Evolutionary conservation across 2,888 invertebrate species (phyloP).

Genomic region (Mylabris sibirica): DNA sequence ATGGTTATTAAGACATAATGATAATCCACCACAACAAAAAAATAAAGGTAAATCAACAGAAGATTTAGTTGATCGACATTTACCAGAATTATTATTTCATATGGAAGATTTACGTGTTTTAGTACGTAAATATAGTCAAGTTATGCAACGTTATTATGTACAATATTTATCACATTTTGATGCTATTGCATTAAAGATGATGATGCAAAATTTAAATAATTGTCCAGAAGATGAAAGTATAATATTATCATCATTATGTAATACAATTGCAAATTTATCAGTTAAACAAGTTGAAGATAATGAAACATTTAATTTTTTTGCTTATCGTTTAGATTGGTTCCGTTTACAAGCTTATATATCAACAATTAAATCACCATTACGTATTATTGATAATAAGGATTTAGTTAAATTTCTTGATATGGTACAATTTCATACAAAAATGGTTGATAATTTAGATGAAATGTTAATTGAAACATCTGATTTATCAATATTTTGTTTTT

Average conservation of each 20-base stretch:
- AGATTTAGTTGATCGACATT: slow-evolving; percentile 92
- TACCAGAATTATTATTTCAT: slow-evolving; percentile 96
- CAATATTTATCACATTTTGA: slow-evolving; percentile 97
- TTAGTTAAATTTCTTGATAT: slow-evolving; percentile 93
- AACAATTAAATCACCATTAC: slow-evolving; percentile 79
- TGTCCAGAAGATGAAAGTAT: slow-evolving; percentile 95
- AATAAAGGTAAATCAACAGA: slow-evolving; percentile 85
- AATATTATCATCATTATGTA: slow-evolving; percentile 91
- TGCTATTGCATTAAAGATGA: slow-evolving; percentile 86
- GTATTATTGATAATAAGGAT: slow-evolving; percentile 83
- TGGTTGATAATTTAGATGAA: slow-evolving; percentile 98
- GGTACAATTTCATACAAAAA: slow-evolving; percentile 95
- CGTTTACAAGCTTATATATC: slow-evolving; percentile 94
- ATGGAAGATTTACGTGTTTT: slow-evolving; percentile 96
- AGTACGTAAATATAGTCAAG: slow-evolving; percentile 87
- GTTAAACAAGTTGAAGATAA: slow-evolving; percentile 97
- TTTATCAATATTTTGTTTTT: slow-evolving; percentile 97
- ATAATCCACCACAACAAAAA: slow-evolving; percentile 90
- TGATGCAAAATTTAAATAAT: slow-evolving; percentile 80
- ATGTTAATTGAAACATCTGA: slow-evolving; percentile 97
- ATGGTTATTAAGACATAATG: slow-evolving; percentile 95
- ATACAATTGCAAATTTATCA: slow-evolving; percentile 82
- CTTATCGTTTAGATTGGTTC: slow-evolving; percentile 94
- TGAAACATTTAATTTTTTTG: slow-evolving; percentile 94
- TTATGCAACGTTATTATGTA: slow-evolving; percentile 90